Conservation (phyloP, 2,888 invertebrate species). For the Ennomos quercinarius region DNA sequence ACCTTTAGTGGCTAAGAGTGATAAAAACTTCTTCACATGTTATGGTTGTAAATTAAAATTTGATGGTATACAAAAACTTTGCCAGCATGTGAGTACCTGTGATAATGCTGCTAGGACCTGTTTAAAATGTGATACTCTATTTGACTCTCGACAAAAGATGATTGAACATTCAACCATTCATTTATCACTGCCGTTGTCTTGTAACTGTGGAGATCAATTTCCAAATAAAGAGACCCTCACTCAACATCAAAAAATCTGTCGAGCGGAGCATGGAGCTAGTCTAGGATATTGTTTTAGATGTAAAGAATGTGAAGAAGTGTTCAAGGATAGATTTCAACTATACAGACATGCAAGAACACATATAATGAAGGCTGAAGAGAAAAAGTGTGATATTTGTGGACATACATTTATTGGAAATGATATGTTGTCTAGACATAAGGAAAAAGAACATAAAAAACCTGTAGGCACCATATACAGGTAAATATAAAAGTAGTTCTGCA, state of each 20-base stretch:
- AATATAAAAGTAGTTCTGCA: constrained; percentile 21
- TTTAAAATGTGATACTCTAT: constrained; percentile 64
- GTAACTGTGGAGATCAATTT: constrained; percentile 68
- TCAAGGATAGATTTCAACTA: constrained; percentile 65
- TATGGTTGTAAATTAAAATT: constrained; percentile 71
- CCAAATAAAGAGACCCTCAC: constrained; percentile 58
- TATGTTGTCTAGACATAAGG: constrained; percentile 63
- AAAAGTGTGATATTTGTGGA: constrained; percentile 71
- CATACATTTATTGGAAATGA: constrained; percentile 63
- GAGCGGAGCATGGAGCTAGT: constrained; percentile 58
- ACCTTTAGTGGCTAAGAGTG: constrained; percentile 31
- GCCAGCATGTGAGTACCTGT: constrained; percentile 72
- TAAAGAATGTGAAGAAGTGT: constrained; percentile 70
- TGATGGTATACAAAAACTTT: constrained; percentile 64
- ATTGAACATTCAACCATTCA: constrained; percentile 66
- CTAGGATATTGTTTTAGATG: constrained; percentile 69
- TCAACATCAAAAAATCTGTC: constrained; percentile 66
- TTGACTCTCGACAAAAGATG: constrained; percentile 74
- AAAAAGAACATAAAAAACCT: constrained; percentile 59
- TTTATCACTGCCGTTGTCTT: constrained; percentile 48
- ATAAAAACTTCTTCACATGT: constrained; percentile 59
- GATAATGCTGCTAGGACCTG: constrained; percentile 70
- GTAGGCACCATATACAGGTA: constrained; percentile 64
- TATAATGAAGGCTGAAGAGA: constrained; percentile 61
- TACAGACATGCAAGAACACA: constrained; percentile 74